Percentiles rank a stretch among this genome's conserved stretches.
phyloP scores from a whole-genome alignment of 2,888 invertebrate genomes.

The Reticulitermes lucifugus region DNA sequence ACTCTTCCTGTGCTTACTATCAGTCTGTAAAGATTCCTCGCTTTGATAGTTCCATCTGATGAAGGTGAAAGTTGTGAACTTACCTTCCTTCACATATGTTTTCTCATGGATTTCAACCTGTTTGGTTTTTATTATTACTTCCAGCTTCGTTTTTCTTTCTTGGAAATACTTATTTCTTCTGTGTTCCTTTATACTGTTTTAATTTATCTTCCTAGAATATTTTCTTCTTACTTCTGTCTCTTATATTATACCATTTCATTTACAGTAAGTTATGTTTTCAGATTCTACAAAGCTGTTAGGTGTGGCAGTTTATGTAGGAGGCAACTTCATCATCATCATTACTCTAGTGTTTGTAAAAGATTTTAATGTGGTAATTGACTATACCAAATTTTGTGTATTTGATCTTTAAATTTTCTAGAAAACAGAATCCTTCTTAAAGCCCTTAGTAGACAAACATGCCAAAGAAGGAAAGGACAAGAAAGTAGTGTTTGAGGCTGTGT shows the following conservation, averaged over 20 bases:
- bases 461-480: slow-evolving; percentile 97
- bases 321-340: background rate
- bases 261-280: slow-evolving; percentile 15
- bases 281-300: slow-evolving; percentile 21
- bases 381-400: background rate
- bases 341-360: background rate
- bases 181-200: background rate
- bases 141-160: slow-evolving; percentile 31
- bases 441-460: slow-evolving; percentile 92
- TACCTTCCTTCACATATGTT: too few species aligned
- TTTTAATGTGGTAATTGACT: too few species aligned
- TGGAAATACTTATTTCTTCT: slow-evolving; percentile 1
- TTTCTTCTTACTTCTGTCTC: background rate
- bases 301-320: slow-evolving; percentile 11
- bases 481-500: slow-evolving; percentile 92
- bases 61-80: too few species aligned
- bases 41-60: too few species aligned
- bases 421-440: slow-evolving; percentile 94
- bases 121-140: background rate
- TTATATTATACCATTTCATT: background rate
- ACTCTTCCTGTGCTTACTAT: too few species aligned
- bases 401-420: slow-evolving; percentile 73
- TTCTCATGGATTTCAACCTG: too few species aligned
- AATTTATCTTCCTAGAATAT: background rate
- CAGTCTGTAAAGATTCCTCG: too few species aligned